Evolutionary conservation across 2,888 invertebrate species (phyloP), one percentile per base, ranked within the genome.

Genomic region (Troilus luridus): DNA sequence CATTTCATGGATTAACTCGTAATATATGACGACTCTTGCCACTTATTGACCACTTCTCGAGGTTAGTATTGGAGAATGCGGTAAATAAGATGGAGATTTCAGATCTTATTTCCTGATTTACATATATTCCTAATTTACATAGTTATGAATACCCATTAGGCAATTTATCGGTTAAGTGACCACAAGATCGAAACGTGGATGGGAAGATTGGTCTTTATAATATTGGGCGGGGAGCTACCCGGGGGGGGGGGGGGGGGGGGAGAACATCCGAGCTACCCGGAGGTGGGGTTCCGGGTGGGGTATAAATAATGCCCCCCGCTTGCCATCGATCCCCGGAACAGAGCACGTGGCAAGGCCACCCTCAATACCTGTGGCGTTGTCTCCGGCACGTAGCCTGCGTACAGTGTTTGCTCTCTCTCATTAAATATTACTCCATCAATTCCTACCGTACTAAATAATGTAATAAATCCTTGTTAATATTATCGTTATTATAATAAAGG

Each of bases 281-380:
- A 14, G 81, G n/a, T 2, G n/a, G 88, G 88, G 88, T 59, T 88
- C 60, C 88, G 88, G 88, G 88, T 60, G 56, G 88, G 88, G 88
- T 81, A 81, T 81, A 81, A 54, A 54, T 81, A 81, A 81, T 54
- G 81, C 81, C 54, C 21, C 21, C 81, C 54, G 54, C 81, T 21
- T 19, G 5, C 81, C 54, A 56, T 56, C 81, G 54, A 41, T 81
- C 81, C 19, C 81, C 59, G 85, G 60, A 54, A 24, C 85, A 41
- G 90, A 1, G 41, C 90, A 90, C 90, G 90, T 90, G 90, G 90
- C 90, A 90, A 90, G 90, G 90, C 81, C 90, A 85, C 85, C 60
- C 58, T 27, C 67, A 77, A 77, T 58, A 64, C 90, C 90, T 62
- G 60, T 27, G 59, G 60, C 56, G 62, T 56, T 59, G 27, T 88